Conservation (phyloP, 2,888 invertebrate genomes). For the Lysandra bellargus region DNA sequence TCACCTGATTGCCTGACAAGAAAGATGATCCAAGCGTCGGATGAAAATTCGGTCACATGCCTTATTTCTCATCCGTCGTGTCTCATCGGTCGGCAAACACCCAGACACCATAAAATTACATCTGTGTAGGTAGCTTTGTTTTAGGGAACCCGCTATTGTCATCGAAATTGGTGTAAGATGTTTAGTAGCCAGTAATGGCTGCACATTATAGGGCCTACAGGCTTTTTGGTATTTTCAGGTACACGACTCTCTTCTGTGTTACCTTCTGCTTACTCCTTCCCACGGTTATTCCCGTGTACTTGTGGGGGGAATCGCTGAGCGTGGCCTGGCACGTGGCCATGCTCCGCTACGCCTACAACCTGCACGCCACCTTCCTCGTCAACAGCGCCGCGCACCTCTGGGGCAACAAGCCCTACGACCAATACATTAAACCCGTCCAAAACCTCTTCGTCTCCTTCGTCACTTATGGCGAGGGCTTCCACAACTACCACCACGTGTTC, state of each 20-base stretch:
- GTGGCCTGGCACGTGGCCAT: slow-evolving; percentile 61
- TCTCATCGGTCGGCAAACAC: too few relatives aligned
- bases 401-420: slow-evolving; percentile 71
- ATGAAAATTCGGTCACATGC: too few relatives aligned
- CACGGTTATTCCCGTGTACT: slow-evolving; percentile 71
- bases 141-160: too few relatives aligned
- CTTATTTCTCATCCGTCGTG: too few relatives aligned
- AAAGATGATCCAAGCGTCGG: too few relatives aligned
- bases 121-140: too few relatives aligned
- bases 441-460: slow-evolving; percentile 45
- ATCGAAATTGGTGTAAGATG: too few relatives aligned
- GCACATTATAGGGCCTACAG: background rate
- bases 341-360: slow-evolving; percentile 75
- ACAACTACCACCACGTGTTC: slow-evolving; percentile 58
- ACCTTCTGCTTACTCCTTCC: slow-evolving; percentile 72
- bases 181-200: too few relatives aligned
- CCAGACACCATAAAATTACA: too few relatives aligned
- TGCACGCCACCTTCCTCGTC: slow-evolving; percentile 81
- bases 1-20: too few relatives aligned
- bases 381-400: slow-evolving; percentile 83
- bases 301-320: slow-evolving; percentile 77
- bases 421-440: slow-evolving; percentile 48
- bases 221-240: slow-evolving; percentile 51
- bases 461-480: slow-evolving; percentile 56
- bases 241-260: slow-evolving; percentile 82